These are phyloP conservation scores for Drosophila melanica DNA, from an alignment of 1,140 invertebrate species.

Conservation along the genomic window DNA sequence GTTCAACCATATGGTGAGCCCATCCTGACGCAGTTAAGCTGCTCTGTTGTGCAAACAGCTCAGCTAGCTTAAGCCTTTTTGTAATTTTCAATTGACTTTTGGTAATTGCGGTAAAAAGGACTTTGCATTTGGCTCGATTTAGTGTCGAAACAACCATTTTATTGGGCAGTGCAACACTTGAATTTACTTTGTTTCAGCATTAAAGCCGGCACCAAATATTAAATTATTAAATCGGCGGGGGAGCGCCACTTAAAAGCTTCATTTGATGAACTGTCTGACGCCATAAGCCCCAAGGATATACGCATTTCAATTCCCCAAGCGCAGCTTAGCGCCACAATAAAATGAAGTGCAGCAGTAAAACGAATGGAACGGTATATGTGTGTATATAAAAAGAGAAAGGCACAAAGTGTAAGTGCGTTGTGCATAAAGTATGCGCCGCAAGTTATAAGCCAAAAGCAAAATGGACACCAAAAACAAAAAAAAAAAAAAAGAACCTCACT, in stretches of 20 bases:
- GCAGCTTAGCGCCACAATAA: constrained; percentile 77
- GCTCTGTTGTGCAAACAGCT: constrained; percentile 45
- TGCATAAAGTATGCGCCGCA: constrained; percentile 75
- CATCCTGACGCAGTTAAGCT: constrained; percentile 31
- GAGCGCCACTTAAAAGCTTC: constrained; percentile 47
- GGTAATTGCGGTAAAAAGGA: constrained; percentile 57
- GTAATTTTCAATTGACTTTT: constrained; percentile 79
- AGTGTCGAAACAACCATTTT: neutral
- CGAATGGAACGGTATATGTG: constrained; percentile 39
- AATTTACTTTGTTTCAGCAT: neutral
- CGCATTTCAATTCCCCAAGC: constrained; percentile 79
- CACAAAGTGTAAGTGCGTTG: constrained; percentile 62
- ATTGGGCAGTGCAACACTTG: neutral
- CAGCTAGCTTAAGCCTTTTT: constrained; percentile 57
- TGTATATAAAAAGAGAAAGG: neutral
- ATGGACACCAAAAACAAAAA: constrained; percentile 55
- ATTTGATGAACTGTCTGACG: constrained; percentile 72
- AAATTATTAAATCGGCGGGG: constrained; percentile 31
- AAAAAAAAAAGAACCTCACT: constrained; percentile 53
- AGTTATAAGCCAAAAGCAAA: constrained; percentile 71
- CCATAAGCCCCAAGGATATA: constrained; percentile 67
- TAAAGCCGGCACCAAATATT: constrained; percentile 38
- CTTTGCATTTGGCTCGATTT: constrained; percentile 32
- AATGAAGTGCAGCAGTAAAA: constrained; percentile 78
- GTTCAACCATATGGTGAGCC: constrained; percentile 50